Conservation (phyloP, 53 echinoderm and acorn worm species). For the Antedon mediterranea region DNA sequence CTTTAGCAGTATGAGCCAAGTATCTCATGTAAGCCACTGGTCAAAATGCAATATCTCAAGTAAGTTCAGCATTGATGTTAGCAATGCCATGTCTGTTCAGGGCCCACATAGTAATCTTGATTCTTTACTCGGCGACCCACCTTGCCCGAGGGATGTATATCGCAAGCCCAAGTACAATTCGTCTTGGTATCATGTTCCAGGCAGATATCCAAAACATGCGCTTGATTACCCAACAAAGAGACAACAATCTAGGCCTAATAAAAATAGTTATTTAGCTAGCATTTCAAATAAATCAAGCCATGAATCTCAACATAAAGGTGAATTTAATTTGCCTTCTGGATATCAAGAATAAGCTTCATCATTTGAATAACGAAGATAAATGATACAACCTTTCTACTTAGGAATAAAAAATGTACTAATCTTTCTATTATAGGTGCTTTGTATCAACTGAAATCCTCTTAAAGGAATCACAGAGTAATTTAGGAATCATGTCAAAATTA, state of each 20-base stretch:
- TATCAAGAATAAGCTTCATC: too few relatives aligned
- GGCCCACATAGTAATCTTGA: conserved; percentile 73
- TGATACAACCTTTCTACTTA: too few relatives aligned
- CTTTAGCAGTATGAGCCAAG: conserved; percentile 34
- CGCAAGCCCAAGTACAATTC: conserved; percentile 20
- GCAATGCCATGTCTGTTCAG: conserved; percentile 36
- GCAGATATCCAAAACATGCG: conserved; percentile 57
- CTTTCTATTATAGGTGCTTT: too few relatives aligned
- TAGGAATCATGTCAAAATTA: too few relatives aligned
- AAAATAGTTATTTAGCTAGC: conserved; percentile 1
- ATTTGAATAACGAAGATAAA: too few relatives aligned
- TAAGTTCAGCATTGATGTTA: conserved; percentile 48
- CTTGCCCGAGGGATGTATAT: conserved; percentile 32
- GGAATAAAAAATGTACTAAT: too few relatives aligned
- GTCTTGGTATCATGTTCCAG: conserved; percentile 62
- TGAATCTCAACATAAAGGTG: too few relatives aligned
- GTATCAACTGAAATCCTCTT: too few relatives aligned
- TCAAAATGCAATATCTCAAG: conserved; percentile 40
- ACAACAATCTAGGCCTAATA: conserved; percentile 51
- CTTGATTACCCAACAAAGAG: conserved; percentile 61
- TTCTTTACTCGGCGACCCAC: conserved; percentile 48
- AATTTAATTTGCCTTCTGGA: too few relatives aligned
- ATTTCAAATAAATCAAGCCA: neutral
- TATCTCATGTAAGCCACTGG: conserved; percentile 29
- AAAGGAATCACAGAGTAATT: too few relatives aligned